phyloP scores from a whole-genome alignment of 2,797 vertebrate species.

The Neostethus bicornis region DNA sequence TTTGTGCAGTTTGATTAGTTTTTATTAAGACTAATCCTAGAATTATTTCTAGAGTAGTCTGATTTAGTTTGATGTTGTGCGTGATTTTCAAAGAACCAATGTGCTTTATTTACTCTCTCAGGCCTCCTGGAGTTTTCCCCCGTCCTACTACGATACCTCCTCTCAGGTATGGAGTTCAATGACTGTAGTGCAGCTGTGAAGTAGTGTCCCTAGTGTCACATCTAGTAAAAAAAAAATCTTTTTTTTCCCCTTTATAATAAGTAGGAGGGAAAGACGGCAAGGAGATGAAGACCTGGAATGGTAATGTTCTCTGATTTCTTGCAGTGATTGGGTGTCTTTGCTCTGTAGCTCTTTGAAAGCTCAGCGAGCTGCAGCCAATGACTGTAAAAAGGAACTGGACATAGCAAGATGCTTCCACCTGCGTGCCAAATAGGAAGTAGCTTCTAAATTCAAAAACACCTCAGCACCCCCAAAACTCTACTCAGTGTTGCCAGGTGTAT shows the following conservation, averaged over 20 bases:
- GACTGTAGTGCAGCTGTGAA: slow-evolving; percentile 20
- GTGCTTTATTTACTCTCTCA: slow-evolving; percentile 73
- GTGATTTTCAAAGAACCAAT: slow-evolving; percentile 57
- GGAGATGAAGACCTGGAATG: slow-evolving; percentile 44
- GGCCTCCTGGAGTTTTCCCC: slow-evolving; percentile 77
- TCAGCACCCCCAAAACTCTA: too few relatives aligned
- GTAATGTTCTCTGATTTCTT: slow-evolving; percentile 40
- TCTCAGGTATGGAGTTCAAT: slow-evolving; percentile 75
- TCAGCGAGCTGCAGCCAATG: slow-evolving; percentile 46
- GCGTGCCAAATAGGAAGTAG: too few relatives aligned
- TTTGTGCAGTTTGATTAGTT: slow-evolving; percentile 36
- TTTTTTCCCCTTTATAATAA: slow-evolving; percentile 53
- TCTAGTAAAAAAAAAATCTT: slow-evolving; percentile 36
- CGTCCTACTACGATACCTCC: slow-evolving; percentile 76
- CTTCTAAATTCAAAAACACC: too few relatives aligned
- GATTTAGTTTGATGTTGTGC: slow-evolving; percentile 29
- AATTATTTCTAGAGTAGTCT: slow-evolving; percentile 37
- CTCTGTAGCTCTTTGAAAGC: slow-evolving; percentile 36
- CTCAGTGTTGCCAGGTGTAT: too few relatives aligned
- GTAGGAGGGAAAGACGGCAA: slow-evolving; percentile 59
- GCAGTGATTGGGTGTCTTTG: slow-evolving; percentile 19
- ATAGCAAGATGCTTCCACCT: too few relatives aligned
- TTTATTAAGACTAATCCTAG: slow-evolving; percentile 34
- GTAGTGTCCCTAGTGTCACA: slow-evolving; percentile 23
- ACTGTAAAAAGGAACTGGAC: too few relatives aligned